A percentile compares a stretch with the other conserved stretches of the same genome.
Evolutionary conservation across 92 coral and sea anemone genomes (phyloP).

Genomic region (Epizoanthus stellaris): DNA sequence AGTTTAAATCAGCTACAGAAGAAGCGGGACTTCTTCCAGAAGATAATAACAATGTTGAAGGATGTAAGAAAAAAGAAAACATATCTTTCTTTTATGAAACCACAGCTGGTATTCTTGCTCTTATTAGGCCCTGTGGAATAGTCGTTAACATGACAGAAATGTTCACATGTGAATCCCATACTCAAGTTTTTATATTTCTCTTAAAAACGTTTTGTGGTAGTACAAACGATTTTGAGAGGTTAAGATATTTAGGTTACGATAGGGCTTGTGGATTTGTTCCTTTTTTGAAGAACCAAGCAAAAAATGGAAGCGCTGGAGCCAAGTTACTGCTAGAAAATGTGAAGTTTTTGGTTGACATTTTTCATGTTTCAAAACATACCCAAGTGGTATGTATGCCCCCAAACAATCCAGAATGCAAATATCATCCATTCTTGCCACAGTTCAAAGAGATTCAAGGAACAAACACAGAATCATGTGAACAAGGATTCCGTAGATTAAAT

Average conservation of each 20-base stretch:
- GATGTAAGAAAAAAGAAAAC: constrained; percentile 18
- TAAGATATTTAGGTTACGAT: constrained; percentile 33
- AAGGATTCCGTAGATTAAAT: constrained; percentile 41
- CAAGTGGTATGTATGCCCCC: constrained; percentile 48
- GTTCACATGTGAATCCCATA: constrained; percentile 47
- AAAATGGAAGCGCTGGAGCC: constrained; percentile 46
- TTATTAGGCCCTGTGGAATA: constrained; percentile 47
- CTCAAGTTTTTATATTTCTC: constrained; percentile 43
- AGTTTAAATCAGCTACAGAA: background rate
- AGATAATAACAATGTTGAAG: background rate
- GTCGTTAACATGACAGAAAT: constrained; percentile 44
- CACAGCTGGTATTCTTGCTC: constrained; percentile 34
- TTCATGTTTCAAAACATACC: constrained; percentile 44
- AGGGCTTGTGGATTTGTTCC: constrained; percentile 39
- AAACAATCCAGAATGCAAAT: constrained; percentile 38
- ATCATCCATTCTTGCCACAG: constrained; percentile 15
- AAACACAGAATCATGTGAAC: constrained; percentile 43
- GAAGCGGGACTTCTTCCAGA: background rate
- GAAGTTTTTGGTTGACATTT: constrained; percentile 34
- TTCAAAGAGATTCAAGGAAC: constrained; percentile 15
- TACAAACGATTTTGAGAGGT: constrained; percentile 19
- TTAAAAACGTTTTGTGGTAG: constrained; percentile 33
- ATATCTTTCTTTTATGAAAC: constrained; percentile 35
- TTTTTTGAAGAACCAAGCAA: constrained; percentile 29
- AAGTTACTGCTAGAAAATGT: constrained; percentile 37